Percentiles rank a stretch among this genome's conserved stretches.
Evolutionary conservation across 1,140 invertebrate species (phyloP).

Genomic region (Drosophila azteca): DNA sequence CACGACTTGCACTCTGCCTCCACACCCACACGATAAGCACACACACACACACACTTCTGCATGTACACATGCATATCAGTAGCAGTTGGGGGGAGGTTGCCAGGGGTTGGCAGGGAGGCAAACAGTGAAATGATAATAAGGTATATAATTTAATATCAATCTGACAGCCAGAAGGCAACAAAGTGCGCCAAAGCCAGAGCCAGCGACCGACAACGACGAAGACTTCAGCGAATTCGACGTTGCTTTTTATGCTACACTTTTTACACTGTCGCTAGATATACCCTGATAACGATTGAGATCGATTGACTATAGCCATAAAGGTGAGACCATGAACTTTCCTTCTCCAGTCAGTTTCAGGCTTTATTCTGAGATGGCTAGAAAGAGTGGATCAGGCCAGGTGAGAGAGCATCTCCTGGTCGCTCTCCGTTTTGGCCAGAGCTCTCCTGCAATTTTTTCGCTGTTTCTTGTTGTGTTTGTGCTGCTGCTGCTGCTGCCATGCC

Average conservation of each 20-base stretch:
- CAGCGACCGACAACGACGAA: conserved; percentile 15
- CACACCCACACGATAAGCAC: conserved; percentile 27
- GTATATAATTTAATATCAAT: conserved; percentile 82
- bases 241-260: conserved; percentile 62
- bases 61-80: conserved; percentile 1
- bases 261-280: conserved; percentile 10
- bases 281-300: conserved; percentile 12
- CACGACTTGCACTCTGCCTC: conserved; percentile 51
- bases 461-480: conserved; percentile 28
- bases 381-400: not conserved
- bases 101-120: not conserved
- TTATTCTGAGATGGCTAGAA: too few species aligned
- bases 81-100: too few species aligned
- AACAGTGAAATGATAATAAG: conserved; percentile 76
- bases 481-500: conserved; percentile 9
- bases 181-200: conserved; percentile 55
- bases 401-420: conserved; percentile 33
- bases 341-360: too few species aligned
- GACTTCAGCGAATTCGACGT: conserved; percentile 8
- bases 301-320: not conserved
- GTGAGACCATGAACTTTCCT: too few species aligned
- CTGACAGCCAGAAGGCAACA: conserved; percentile 81
- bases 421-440: conserved; percentile 2
- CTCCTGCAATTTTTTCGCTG: conserved; percentile 28
- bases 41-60: conserved; percentile 16